Conservation (phyloP, 2,113 vertebrate genomes). For the Argyrosomus japonicus region DNA sequence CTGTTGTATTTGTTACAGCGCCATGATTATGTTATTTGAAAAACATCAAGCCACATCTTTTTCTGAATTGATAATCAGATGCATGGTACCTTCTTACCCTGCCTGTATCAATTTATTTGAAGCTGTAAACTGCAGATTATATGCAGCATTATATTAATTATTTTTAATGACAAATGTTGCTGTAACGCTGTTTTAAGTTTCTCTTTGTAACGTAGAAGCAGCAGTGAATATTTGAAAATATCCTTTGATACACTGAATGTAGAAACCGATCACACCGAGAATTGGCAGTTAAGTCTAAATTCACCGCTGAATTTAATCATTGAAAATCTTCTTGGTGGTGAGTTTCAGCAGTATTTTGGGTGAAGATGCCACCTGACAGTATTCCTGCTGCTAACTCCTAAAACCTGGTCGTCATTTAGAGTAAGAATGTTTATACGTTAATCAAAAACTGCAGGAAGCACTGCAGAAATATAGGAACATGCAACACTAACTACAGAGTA, state of each 20-base stretch:
- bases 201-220: slow-evolving; percentile 1
- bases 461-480: background rate
- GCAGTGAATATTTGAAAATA: background rate
- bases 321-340: background rate
- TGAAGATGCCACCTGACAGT: background rate
- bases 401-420: background rate
- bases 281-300: background rate
- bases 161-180: background rate
- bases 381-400: background rate
- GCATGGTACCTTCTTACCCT: background rate
- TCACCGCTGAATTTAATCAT: background rate
- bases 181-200: background rate
- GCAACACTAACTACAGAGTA: background rate
- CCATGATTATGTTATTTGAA: background rate
- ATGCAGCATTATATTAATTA: background rate
- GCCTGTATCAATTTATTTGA: background rate
- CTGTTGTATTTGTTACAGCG: slow-evolving; percentile 19
- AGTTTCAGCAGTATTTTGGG: background rate
- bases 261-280: background rate
- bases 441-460: background rate
- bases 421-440: background rate
- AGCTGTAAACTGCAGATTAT: slow-evolving; percentile 4
- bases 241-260: background rate
- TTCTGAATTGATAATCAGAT: slow-evolving; percentile 6
- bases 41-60: background rate